Evolutionary conservation across 2,797 vertebrate species (phyloP).

Genomic region (Halcyon badia): DNA sequence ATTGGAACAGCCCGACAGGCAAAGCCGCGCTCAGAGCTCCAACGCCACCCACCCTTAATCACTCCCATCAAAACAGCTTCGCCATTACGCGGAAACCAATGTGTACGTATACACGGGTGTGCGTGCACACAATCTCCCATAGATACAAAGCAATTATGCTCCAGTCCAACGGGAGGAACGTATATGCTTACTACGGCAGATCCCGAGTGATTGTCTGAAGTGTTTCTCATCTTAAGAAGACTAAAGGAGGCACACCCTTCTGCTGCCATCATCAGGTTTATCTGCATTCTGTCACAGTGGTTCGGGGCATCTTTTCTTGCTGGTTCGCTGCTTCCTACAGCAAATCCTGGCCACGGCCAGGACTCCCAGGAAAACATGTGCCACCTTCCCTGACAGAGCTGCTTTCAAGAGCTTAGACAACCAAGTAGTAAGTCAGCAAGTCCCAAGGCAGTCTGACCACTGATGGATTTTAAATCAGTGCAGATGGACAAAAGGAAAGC

Average conservation of each 20-base stretch:
- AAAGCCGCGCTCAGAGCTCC: not conserved
- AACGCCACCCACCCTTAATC: not conserved
- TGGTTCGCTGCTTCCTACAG: not conserved
- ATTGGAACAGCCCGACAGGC: not conserved
- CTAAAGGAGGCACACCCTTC: not conserved
- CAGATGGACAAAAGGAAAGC: not conserved
- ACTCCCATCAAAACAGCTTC: not conserved
- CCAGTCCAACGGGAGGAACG: not conserved
- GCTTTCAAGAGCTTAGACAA: not conserved
- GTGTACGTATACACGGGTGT: not conserved
- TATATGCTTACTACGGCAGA: not conserved
- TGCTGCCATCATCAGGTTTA: not conserved
- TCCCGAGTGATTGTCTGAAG: slow-evolving; percentile 4
- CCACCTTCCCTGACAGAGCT: not conserved
- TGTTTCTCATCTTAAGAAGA: not conserved
- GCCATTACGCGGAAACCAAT: accelerated
- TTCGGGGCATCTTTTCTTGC: not conserved
- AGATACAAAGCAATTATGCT: not conserved
- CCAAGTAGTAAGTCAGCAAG: not conserved
- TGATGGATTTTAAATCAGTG: not conserved
- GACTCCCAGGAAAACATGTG: not conserved
- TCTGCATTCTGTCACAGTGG: not conserved
- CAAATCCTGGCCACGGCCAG: not conserved
- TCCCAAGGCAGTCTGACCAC: not conserved
- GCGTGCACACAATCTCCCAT: not conserved